Percentiles rank a stretch among this genome's conserved stretches.
Conservation (phyloP, 2,113 vertebrate genomes). For the Casuarius casuarius region DNA sequence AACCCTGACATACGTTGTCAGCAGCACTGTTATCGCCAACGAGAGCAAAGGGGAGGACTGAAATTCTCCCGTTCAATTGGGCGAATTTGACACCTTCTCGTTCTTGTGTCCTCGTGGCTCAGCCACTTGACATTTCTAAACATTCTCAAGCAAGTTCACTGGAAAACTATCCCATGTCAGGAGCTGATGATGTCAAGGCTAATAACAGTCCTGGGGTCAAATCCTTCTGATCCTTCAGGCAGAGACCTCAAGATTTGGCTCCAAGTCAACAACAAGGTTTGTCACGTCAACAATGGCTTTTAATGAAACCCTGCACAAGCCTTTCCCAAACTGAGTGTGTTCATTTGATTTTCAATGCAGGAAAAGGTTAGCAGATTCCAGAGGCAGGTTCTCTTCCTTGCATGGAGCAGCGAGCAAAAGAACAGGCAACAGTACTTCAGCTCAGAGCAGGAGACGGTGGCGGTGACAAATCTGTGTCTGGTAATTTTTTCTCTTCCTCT, state of each 20-base stretch:
- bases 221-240: slow-evolving; percentile 59
- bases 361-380: slow-evolving; percentile 43
- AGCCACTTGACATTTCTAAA: slow-evolving; percentile 71
- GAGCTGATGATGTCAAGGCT: slow-evolving; percentile 68
- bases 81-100: slow-evolving; percentile 64
- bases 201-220: slow-evolving; percentile 71
- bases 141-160: slow-evolving; percentile 71
- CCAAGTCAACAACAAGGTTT: slow-evolving; percentile 49
- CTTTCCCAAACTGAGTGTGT: slow-evolving; percentile 1
- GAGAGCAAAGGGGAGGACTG: slow-evolving; percentile 58
- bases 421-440: not conserved
- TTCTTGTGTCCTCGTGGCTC: slow-evolving; percentile 58
- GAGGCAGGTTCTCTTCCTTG: not conserved
- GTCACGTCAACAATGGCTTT: slow-evolving; percentile 27
- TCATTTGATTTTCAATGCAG: not conserved
- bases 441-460: not conserved
- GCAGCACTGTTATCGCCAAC: slow-evolving; percentile 29
- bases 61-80: slow-evolving; percentile 65
- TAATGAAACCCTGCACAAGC: not conserved
- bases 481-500: slow-evolving; percentile 2
- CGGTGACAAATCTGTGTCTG: not conserved
- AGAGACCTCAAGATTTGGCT: slow-evolving; percentile 65
- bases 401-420: not conserved
- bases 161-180: slow-evolving; percentile 71
- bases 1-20: slow-evolving; percentile 30